phyloP scores from a whole-genome alignment of 1,140 invertebrate genomes.

The Portunus trituberculatus region DNA sequence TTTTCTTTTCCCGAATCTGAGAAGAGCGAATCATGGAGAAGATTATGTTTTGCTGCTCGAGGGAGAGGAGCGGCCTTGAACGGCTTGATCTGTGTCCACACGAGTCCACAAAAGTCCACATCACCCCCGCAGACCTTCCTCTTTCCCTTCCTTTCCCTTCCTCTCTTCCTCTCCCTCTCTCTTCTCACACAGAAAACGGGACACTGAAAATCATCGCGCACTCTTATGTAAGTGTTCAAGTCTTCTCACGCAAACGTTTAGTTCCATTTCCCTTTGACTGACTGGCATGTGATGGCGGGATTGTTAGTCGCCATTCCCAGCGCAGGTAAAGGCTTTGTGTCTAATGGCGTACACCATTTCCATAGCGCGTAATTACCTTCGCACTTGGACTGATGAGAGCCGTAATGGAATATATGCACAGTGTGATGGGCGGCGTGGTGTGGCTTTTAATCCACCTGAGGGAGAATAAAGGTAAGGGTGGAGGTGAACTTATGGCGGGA shows the following conservation, averaged over 20 bases:
- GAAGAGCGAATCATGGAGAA: not conserved
- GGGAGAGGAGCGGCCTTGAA: not conserved
- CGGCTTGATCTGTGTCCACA: not conserved
- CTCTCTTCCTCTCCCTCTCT: not conserved
- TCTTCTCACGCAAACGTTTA: too few relatives aligned
- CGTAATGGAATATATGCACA: too few relatives aligned
- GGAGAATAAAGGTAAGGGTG: too few relatives aligned
- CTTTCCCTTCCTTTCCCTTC: too few relatives aligned
- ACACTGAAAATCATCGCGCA: not conserved
- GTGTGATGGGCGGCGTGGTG: too few relatives aligned
- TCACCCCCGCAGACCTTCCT: not conserved
- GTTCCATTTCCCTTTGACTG: too few relatives aligned
- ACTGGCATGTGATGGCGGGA: too few relatives aligned
- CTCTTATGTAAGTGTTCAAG: too few relatives aligned
- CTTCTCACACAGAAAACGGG: not conserved
- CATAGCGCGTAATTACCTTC: not conserved
- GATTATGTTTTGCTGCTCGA: not conserved
- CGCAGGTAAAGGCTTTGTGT: not conserved
- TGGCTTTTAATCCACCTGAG: too few relatives aligned
- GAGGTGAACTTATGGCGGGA: too few relatives aligned
- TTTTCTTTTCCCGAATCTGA: slow-evolving; percentile 1
- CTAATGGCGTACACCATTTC: not conserved
- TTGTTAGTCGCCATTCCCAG: too few relatives aligned
- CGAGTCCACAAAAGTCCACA: not conserved
- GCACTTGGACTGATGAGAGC: not conserved